phyloP scores from a whole-genome alignment of 2,888 invertebrate genomes.

The Noctua janthe region DNA sequence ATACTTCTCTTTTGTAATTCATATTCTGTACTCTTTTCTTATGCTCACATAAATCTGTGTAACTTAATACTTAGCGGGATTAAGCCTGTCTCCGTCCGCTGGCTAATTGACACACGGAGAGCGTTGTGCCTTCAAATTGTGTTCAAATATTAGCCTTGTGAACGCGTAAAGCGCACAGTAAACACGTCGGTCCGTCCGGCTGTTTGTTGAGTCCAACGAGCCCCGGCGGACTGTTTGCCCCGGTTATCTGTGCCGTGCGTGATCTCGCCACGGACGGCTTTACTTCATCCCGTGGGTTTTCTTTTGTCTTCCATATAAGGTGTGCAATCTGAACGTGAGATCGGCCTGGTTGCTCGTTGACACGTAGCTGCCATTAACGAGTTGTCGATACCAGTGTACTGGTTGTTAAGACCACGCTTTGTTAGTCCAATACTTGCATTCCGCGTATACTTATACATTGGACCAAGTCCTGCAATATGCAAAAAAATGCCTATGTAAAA shows the following conservation, averaged over 20 bases:
- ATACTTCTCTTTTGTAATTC: conserved; percentile 73
- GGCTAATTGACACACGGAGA: conserved; percentile 80
- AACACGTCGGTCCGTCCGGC: conserved; percentile 79
- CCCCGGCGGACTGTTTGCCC: conserved; percentile 76
- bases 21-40: conserved; percentile 70
- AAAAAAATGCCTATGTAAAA: background rate
- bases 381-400: conserved; percentile 58
- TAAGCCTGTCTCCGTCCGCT: conserved; percentile 68
- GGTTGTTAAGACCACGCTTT: conserved; percentile 56
- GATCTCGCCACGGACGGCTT: conserved; percentile 76
- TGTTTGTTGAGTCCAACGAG: conserved; percentile 85
- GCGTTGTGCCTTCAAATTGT: conserved; percentile 88
- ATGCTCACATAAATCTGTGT: conserved; percentile 54
- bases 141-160: conserved; percentile 84
- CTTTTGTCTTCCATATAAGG: conserved; percentile 75
- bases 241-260: conserved; percentile 77
- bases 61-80: conserved; percentile 70
- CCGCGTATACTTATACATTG: background rate
- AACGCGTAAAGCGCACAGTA: conserved; percentile 82
- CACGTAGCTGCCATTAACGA: conserved; percentile 75
- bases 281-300: conserved; percentile 72
- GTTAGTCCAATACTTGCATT: conserved; percentile 33
- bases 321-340: conserved; percentile 74
- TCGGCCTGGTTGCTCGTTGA: conserved; percentile 68
- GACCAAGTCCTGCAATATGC: background rate